Conservation (phyloP, 1,140 invertebrate genomes). For the Drosophila guanche region DNA sequence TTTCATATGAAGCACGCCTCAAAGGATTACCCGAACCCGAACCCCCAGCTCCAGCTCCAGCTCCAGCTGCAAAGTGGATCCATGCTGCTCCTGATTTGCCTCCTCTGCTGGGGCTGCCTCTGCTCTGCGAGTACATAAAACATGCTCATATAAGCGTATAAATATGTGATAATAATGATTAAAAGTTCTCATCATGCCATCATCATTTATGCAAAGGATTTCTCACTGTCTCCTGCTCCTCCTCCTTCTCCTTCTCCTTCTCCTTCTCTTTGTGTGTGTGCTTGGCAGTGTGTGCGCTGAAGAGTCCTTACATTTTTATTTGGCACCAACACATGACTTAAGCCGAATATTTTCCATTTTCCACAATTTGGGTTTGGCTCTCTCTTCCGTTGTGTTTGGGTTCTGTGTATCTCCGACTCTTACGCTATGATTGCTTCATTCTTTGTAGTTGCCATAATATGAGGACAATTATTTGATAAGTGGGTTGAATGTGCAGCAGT, state of each 20-base stretch:
- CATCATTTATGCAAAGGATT: slow-evolving; percentile 83
- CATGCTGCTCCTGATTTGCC: slow-evolving; percentile 5
- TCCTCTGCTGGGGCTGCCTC: slow-evolving; percentile 17
- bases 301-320: slow-evolving; percentile 76
- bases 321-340: slow-evolving; percentile 66
- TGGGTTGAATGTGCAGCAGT: slow-evolving; percentile 59
- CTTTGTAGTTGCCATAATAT: slow-evolving; percentile 68
- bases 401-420: slow-evolving; percentile 11
- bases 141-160: slow-evolving; percentile 84
- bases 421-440: no score
- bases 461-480: slow-evolving; percentile 82
- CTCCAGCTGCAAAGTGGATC: no score
- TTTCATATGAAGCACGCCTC: slow-evolving; percentile 69
- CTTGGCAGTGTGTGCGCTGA: slow-evolving; percentile 15
- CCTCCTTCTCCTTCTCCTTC: slow-evolving; percentile 1
- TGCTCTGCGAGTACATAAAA: slow-evolving; percentile 79
- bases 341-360: slow-evolving; percentile 71
- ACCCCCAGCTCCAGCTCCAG: slow-evolving; percentile 13
- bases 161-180: slow-evolving; percentile 84
- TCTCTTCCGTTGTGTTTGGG: slow-evolving; percentile 26
- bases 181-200: slow-evolving; percentile 82
- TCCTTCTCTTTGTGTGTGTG: slow-evolving; percentile 6
- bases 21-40: slow-evolving; percentile 68
- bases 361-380: slow-evolving; percentile 38
- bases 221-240: slow-evolving; percentile 20